Conservation (phyloP, 1,140 invertebrate genomes). For the Heliconius hewitsoni region DNA sequence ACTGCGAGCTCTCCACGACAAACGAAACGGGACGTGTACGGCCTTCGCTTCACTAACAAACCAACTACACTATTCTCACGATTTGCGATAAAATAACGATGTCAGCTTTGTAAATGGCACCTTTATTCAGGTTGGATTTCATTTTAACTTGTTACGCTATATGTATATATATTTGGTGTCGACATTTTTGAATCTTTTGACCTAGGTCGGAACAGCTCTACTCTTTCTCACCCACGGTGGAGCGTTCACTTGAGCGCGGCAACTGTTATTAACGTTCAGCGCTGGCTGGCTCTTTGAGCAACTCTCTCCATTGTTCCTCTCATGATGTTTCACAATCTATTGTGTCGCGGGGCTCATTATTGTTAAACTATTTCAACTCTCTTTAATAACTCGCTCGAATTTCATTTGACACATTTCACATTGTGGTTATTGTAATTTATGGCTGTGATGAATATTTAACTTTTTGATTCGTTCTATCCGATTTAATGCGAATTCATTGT, state of each 20-base stretch:
- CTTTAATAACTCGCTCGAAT: constrained; percentile 28
- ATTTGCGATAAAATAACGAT: constrained; percentile 14
- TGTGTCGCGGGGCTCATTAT: constrained; percentile 57
- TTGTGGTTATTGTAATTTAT: constrained; percentile 22
- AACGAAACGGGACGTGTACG: constrained; percentile 6
- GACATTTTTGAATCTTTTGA: background rate
- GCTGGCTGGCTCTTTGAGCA: constrained; percentile 53
- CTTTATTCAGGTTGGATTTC: constrained; percentile 5
- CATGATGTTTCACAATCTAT: constrained; percentile 71
- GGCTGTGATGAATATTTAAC: constrained; percentile 7
- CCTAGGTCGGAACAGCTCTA: background rate
- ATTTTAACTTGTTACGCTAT: background rate
- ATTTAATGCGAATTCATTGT: background rate
- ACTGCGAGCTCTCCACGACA: constrained; percentile 19
- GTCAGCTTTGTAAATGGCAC: constrained; percentile 9
- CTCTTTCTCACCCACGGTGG: background rate
- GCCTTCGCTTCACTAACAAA: constrained; percentile 11
- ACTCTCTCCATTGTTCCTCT: constrained; percentile 68
- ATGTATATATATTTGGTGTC: background rate
- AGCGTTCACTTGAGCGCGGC: constrained; percentile 37
- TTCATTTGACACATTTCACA: constrained; percentile 29
- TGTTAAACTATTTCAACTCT: constrained; percentile 44
- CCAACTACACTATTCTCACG: constrained; percentile 1
- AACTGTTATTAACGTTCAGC: constrained; percentile 68
- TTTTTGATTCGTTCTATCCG: background rate